A percentile compares a stretch with the other conserved stretches of the same genome.
These are phyloP conservation scores for Microcebus lehilahytsara DNA, from an alignment of 2,113 vertebrate species.

Conservation along the genomic window DNA sequence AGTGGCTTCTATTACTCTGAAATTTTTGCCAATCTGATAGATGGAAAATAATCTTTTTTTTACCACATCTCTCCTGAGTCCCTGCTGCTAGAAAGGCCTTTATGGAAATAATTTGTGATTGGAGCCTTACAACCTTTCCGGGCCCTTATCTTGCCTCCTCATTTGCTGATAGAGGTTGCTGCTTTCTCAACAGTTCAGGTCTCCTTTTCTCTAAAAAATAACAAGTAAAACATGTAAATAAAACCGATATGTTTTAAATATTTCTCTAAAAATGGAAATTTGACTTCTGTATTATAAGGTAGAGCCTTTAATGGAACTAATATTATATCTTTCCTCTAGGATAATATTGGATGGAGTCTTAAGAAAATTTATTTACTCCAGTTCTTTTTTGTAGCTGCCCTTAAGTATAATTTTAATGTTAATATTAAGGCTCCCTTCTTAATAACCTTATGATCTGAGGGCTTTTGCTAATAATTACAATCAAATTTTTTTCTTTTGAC, in stretches of 20 bases:
- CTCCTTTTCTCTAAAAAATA: not conserved
- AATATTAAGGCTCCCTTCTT: not conserved
- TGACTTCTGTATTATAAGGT: not conserved
- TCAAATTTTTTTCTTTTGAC: not conserved
- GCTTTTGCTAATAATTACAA: slow-evolving; percentile 28
- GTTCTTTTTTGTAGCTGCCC: slow-evolving; percentile 15
- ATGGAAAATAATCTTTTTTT: not conserved
- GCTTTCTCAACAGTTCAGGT: not conserved
- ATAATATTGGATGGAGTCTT: not conserved
- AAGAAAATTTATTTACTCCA: not conserved
- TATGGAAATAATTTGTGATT: not conserved
- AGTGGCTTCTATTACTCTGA: not conserved
- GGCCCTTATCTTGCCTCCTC: not conserved
- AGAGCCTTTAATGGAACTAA: not conserved
- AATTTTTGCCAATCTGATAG: not conserved
- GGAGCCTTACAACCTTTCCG: not conserved
- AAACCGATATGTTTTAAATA: not conserved
- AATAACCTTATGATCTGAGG: not conserved
- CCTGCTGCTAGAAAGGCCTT: not conserved
- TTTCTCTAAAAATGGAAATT: slow-evolving; percentile 6
- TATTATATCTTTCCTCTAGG: not conserved
- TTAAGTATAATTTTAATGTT: not conserved
- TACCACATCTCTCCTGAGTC: not conserved
- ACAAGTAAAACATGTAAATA: not conserved
- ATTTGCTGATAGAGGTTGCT: not conserved